A percentile compares a stretch with the other conserved stretches of the same genome.
Evolutionary conservation across 2,888 invertebrate species (phyloP).

Genomic region (Campoplex nolae): DNA sequence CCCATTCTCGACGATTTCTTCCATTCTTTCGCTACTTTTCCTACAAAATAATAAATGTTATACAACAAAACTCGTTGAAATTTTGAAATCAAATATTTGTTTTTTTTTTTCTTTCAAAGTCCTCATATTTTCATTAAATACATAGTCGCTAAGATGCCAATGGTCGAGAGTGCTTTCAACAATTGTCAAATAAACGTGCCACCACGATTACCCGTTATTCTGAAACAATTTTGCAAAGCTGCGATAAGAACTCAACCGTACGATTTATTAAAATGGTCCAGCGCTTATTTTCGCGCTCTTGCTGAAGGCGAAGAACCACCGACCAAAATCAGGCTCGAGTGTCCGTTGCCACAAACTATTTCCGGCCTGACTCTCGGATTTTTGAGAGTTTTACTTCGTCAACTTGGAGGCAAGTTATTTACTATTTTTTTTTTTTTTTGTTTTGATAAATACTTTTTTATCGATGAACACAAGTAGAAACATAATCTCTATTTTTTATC

Average conservation of each 20-base stretch:
- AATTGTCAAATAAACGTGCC: conserved; percentile 94
- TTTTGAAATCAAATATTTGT: conserved; percentile 6
- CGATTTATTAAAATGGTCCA: conserved; percentile 94
- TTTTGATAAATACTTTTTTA: neutral
- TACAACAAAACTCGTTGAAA: neutral
- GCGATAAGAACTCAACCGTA: conserved; percentile 96
- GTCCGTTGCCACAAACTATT: conserved; percentile 89
- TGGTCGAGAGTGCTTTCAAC: conserved; percentile 91
- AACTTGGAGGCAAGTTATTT: conserved; percentile 86
- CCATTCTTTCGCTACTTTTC: conserved; percentile 17
- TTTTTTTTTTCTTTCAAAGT: neutral
- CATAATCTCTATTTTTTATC: no score
- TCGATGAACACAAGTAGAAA: no score
- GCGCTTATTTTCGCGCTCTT: conserved; percentile 92
- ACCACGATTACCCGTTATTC: conserved; percentile 91
- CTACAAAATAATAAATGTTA: neutral
- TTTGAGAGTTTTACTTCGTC: conserved; percentile 90
- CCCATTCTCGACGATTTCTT: conserved; percentile 17
- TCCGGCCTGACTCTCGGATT: conserved; percentile 93
- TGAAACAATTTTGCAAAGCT: conserved; percentile 95
- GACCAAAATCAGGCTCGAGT: conserved; percentile 91
- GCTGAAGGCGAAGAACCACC: conserved; percentile 92
- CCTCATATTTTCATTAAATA: neutral
- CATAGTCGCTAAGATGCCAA: conserved; percentile 72
- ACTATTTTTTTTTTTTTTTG: neutral